phyloP scores from a whole-genome alignment of 2,888 invertebrate genomes.

The Xylota sylvarum region DNA sequence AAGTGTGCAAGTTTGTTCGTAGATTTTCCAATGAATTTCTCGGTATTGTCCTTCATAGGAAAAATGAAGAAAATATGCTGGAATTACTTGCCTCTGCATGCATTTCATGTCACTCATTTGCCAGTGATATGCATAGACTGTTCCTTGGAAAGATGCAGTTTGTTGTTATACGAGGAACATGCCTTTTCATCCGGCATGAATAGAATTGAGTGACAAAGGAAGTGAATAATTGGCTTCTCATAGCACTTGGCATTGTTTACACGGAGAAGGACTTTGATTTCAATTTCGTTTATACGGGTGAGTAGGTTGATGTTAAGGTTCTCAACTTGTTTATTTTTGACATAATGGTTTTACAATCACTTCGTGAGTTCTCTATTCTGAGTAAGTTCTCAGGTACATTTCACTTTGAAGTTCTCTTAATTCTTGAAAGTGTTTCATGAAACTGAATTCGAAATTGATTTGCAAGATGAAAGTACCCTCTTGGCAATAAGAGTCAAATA shows the following conservation, averaged over 20 bases:
- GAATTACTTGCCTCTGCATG: constrained; percentile 7
- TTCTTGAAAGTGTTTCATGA: too few species aligned
- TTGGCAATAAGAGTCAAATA: too few species aligned
- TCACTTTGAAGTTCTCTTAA: too few species aligned
- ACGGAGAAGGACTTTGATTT: neutral
- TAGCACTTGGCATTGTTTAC: constrained; percentile 5
- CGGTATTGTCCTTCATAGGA: neutral
- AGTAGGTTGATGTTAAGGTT: too few species aligned
- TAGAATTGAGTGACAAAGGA: constrained; percentile 31
- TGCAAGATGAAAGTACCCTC: too few species aligned
- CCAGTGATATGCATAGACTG: constrained; percentile 28
- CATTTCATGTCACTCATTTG: constrained; percentile 22
- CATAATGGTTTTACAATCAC: neutral
- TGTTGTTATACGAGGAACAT: constrained; percentile 25
- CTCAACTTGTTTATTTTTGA: too few species aligned
- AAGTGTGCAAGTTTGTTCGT: constrained; percentile 9
- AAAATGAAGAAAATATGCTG: neutral
- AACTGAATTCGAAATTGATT: too few species aligned
- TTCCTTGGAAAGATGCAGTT: constrained; percentile 40
- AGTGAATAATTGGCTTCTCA: constrained; percentile 59
- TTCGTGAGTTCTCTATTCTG: too few species aligned
- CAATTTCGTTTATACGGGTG: neutral
- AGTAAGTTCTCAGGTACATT: too few species aligned
- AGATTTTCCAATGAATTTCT: constrained; percentile 1
- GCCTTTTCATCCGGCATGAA: constrained; percentile 8